Conservation (phyloP, 2,888 invertebrate species). For the Rhagonycha fulva region DNA sequence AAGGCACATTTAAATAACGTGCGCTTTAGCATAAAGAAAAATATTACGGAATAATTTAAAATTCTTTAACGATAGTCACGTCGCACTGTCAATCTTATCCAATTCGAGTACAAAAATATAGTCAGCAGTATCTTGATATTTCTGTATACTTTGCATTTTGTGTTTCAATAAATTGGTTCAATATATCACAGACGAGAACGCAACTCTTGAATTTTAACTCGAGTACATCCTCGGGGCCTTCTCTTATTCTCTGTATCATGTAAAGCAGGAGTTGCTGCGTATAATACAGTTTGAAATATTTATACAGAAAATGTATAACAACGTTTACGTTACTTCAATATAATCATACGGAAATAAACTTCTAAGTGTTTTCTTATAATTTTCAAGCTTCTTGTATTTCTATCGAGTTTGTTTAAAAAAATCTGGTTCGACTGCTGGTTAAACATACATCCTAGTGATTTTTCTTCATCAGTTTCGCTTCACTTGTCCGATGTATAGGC, state of each 20-base stretch:
- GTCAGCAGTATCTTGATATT: constrained; percentile 26
- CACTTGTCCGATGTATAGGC: background rate
- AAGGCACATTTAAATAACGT: constrained; percentile 7
- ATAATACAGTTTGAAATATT: constrained; percentile 27
- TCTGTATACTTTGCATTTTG: constrained; percentile 31
- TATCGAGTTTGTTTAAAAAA: background rate
- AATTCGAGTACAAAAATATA: constrained; percentile 23
- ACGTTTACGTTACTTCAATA: constrained; percentile 15
- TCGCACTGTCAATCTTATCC: constrained; percentile 23
- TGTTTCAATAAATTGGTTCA: constrained; percentile 32
- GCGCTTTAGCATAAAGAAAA: constrained; percentile 9
- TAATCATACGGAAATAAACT: constrained; percentile 3
- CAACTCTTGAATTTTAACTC: constrained; percentile 30
- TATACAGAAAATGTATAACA: constrained; percentile 18
- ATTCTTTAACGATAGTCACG: constrained; percentile 11
- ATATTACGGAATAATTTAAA: constrained; percentile 19
- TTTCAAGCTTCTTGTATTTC: background rate
- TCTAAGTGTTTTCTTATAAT: background rate
- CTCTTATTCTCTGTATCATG: constrained; percentile 25
- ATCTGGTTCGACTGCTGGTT: background rate
- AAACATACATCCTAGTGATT: background rate
- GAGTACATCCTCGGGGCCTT: constrained; percentile 28
- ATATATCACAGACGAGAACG: constrained; percentile 29
- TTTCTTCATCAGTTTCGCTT: background rate
- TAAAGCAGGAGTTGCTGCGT: constrained; percentile 14